Evolutionary conservation across 2,888 invertebrate genomes (phyloP).

Genomic region (Teleiodes luculella): DNA sequence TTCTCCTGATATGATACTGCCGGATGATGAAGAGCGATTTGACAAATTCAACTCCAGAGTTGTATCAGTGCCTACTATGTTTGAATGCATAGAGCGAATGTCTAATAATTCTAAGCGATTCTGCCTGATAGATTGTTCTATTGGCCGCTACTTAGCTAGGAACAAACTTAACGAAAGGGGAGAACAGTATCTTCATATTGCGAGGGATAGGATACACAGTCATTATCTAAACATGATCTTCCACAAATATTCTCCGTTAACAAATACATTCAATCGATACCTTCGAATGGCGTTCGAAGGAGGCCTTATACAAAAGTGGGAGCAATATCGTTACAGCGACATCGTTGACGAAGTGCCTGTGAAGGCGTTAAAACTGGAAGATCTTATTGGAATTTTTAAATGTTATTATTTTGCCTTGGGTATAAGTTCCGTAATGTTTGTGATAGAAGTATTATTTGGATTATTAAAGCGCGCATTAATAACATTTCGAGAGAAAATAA

Average conservation of each 20-base stretch:
- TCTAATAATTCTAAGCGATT: conserved; percentile 50
- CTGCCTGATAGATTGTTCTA: conserved; percentile 65
- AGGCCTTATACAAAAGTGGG: conserved; percentile 67
- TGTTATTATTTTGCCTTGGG: conserved; percentile 37
- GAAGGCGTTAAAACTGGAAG: conserved; percentile 49
- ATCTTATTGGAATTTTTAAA: conserved; percentile 54
- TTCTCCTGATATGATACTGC: conserved; percentile 64
- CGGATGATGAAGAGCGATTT: conserved; percentile 55
- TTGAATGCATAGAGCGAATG: conserved; percentile 48
- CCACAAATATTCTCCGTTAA: conserved; percentile 53
- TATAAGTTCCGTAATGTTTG: conserved; percentile 41
- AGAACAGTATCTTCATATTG: conserved; percentile 63
- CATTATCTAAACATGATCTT: conserved; percentile 56
- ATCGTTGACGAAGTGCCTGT: conserved; percentile 55
- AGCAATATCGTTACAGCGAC: conserved; percentile 53
- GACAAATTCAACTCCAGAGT: conserved; percentile 53
- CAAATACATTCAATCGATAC: conserved; percentile 47
- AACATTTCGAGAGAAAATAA: not conserved
- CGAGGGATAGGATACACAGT: conserved; percentile 61
- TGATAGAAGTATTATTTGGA: conserved; percentile 43
- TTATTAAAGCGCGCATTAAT: not conserved
- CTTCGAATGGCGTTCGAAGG: conserved; percentile 55
- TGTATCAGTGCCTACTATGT: conserved; percentile 42
- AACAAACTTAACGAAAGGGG: conserved; percentile 58
- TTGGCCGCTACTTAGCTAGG: conserved; percentile 52